Conservation (phyloP, 2,113 vertebrate species). For the Neolamprologus ventralis region DNA sequence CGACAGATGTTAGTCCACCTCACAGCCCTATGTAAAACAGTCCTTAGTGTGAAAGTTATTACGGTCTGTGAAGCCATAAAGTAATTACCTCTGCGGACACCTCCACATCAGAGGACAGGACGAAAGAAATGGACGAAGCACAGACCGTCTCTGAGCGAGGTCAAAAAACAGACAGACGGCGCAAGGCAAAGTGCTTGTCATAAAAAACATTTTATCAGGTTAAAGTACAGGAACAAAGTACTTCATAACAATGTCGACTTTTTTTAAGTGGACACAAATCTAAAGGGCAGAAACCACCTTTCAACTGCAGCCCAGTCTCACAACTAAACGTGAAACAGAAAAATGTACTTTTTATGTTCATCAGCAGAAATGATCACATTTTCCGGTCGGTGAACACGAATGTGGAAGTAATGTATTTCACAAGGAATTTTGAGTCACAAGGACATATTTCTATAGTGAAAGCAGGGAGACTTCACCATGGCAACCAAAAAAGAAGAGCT, state of each 20-base stretch:
- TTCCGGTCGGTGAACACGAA: fast-evolving
- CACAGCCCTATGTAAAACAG: neutral
- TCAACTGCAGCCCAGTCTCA: neutral
- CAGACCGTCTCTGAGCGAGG: neutral
- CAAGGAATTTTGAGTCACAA: neutral
- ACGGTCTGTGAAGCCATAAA: neutral
- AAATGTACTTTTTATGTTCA: neutral
- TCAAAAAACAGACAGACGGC: neutral
- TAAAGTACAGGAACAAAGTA: neutral
- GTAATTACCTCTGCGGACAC: neutral
- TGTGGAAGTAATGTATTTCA: neutral
- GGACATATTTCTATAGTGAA: neutral
- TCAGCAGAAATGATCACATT: neutral
- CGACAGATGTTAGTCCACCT: neutral
- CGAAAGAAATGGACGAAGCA: neutral
- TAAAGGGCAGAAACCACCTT: neutral
- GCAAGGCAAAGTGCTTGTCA: neutral
- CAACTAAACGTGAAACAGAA: neutral
- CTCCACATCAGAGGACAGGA: neutral
- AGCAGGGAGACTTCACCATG: neutral
- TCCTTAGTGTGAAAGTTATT: slow-evolving; percentile 1
- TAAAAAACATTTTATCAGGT: neutral
- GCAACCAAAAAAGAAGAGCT: neutral
- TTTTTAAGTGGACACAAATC: neutral
- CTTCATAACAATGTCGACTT: neutral